These are phyloP conservation scores for Petrocephalus microphthalmus DNA, from an alignment of 2,113 vertebrate species.

Conservation along the genomic window DNA sequence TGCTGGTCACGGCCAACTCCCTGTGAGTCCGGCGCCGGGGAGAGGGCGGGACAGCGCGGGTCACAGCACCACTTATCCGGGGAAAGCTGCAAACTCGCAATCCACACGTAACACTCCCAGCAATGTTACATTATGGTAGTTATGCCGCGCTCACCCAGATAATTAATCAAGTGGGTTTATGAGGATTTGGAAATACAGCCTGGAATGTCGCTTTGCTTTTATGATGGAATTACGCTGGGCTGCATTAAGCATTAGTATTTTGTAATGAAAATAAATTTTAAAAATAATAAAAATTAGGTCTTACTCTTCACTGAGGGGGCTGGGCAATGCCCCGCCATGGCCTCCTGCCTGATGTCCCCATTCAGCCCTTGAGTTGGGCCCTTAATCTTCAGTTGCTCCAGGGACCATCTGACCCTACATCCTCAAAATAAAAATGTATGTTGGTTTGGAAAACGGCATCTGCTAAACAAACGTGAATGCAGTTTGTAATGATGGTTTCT, in stretches of 20 bases:
- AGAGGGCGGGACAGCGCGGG: background rate
- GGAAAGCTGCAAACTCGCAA: background rate
- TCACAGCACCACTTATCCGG: background rate
- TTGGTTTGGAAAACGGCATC: background rate
- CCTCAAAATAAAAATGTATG: background rate
- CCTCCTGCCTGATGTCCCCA: background rate
- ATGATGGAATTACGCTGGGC: background rate
- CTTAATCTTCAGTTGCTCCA: background rate
- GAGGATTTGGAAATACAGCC: background rate
- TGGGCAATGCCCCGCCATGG: no score
- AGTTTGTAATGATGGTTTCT: background rate
- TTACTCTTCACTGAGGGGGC: background rate
- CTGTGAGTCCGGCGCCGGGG: slow-evolving; percentile 68
- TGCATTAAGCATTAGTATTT: background rate
- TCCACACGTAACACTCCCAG: background rate
- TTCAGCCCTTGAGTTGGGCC: background rate
- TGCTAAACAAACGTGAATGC: background rate
- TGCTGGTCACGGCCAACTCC: slow-evolving; percentile 83
- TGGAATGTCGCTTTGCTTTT: background rate
- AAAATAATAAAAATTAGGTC: background rate
- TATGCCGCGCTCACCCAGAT: background rate
- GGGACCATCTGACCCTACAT: background rate
- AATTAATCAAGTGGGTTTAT: background rate
- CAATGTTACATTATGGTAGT: background rate
- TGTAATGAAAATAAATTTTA: background rate